These are phyloP conservation scores for Allygus modestus DNA, from an alignment of 2,888 invertebrate genomes.

Conservation along the genomic window DNA sequence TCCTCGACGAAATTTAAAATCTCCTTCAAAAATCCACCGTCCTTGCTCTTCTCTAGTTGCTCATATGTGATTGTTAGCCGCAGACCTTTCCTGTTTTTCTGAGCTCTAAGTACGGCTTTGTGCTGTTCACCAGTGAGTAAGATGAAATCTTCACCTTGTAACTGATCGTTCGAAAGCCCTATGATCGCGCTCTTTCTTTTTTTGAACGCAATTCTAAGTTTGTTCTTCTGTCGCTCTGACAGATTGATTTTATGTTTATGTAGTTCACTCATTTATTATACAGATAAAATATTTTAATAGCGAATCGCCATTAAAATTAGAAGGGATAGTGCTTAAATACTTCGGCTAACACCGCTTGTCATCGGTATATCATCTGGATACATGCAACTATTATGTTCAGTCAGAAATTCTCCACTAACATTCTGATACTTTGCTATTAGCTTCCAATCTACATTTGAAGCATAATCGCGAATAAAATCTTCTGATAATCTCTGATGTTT, in stretches of 20 bases:
- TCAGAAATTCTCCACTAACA: too few species aligned
- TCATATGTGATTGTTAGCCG: constrained; percentile 19
- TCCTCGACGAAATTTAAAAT: constrained; percentile 21
- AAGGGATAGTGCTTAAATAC: not conserved
- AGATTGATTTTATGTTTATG: constrained; percentile 30
- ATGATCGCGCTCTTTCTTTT: not conserved
- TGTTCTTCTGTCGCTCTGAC: constrained; percentile 17
- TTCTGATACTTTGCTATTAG: too few species aligned
- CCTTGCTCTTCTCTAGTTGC: constrained; percentile 11
- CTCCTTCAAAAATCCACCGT: constrained; percentile 9
- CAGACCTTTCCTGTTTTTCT: constrained; percentile 37
- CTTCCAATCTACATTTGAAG: too few species aligned
- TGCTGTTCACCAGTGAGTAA: constrained; percentile 9
- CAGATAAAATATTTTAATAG: constrained; percentile 32
- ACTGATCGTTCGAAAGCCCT: constrained; percentile 33
- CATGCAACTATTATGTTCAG: too few species aligned
- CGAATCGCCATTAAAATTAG: constrained; percentile 43
- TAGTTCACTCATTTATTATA: constrained; percentile 47
- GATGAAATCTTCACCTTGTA: constrained; percentile 17
- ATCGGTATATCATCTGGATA: too few species aligned
- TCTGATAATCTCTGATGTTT: too few species aligned
- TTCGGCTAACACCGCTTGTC: too few species aligned
- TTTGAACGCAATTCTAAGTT: constrained; percentile 33
- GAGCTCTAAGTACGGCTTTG: not conserved
- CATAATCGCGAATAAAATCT: too few species aligned